These are phyloP conservation scores for Tetramorium alpestre DNA, from an alignment of 1,140 invertebrate genomes.

Conservation along the genomic window DNA sequence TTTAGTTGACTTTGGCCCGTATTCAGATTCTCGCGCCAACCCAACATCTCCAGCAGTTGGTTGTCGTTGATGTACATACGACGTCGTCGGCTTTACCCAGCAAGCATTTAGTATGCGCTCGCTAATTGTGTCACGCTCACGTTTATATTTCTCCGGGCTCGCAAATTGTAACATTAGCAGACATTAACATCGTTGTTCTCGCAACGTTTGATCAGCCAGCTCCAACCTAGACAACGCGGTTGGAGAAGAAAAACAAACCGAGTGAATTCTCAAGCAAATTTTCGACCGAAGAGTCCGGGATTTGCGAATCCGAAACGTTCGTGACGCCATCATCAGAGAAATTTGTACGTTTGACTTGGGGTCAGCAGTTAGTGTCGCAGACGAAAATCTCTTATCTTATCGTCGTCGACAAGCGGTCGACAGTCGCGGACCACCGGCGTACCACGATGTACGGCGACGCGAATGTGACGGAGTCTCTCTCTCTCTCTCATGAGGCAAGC, in stretches of 20 bases:
- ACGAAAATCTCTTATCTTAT: constrained; percentile 35
- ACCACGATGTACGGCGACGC: background rate
- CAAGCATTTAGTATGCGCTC: constrained; percentile 19
- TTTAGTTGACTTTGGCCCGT: constrained; percentile 58
- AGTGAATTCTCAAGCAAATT: background rate
- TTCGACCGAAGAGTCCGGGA: background rate
- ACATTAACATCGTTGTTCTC: background rate
- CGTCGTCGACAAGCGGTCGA: background rate
- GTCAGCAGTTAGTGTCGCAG: background rate
- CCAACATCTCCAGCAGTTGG: constrained; percentile 10
- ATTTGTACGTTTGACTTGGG: background rate
- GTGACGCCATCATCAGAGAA: background rate
- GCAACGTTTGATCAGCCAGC: background rate
- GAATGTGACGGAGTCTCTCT: background rate
- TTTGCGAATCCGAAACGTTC: background rate
- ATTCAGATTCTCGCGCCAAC: constrained; percentile 12
- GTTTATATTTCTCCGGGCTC: background rate
- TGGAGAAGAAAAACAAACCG: background rate
- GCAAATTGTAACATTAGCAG: background rate
- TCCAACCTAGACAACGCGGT: too few relatives aligned
- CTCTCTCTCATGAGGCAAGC: background rate
- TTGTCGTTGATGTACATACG: constrained; percentile 16
- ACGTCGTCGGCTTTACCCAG: background rate
- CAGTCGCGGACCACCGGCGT: background rate
- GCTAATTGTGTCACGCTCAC: constrained; percentile 33